phyloP scores from a whole-genome alignment of 2,797 vertebrate genomes.

The Hozukius guyotensis region DNA sequence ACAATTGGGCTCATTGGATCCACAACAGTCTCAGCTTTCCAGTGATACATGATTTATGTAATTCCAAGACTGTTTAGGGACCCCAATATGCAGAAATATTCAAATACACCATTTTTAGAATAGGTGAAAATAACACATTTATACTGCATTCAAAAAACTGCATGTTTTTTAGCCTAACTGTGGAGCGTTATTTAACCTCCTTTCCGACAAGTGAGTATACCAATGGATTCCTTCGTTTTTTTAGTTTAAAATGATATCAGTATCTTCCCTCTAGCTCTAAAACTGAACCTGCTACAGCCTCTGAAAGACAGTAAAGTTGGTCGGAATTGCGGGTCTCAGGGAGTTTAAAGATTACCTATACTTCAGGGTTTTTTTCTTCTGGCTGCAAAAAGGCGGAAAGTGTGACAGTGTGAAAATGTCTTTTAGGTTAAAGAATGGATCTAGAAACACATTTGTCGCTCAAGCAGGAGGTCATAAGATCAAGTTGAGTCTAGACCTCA shows the following conservation, averaged over 20 bases:
- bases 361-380: background rate
- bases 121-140: no score
- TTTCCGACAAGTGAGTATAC: background rate
- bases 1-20: no score
- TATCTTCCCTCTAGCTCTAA: background rate
- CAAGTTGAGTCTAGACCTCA: background rate
- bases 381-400: background rate
- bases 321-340: background rate
- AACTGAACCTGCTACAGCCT: background rate
- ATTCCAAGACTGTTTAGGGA: no score
- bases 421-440: slow-evolving; percentile 18
- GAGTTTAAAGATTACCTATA: background rate
- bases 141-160: no score
- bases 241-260: background rate
- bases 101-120: no score
- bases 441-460: background rate
- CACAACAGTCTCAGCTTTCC: no score
- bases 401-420: background rate
- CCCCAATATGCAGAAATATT: no score
- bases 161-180: no score
- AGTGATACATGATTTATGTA: no score
- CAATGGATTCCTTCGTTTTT: background rate
- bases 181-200: no score
- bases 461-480: background rate
- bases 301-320: background rate